Conservation (phyloP, 2,113 vertebrate genomes). For the Saimiri boliviensis region DNA sequence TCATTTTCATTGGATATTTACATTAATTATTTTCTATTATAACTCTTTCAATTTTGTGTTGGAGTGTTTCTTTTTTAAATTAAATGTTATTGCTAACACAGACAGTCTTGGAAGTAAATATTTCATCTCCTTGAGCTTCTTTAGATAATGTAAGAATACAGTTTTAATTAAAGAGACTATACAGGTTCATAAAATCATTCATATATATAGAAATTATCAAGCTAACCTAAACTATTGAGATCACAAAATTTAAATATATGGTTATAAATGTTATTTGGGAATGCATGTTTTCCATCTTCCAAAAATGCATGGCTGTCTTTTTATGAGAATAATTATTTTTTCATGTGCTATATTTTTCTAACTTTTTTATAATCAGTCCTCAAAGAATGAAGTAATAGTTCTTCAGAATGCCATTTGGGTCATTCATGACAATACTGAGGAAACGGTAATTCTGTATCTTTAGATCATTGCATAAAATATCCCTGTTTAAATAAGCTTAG, state of each 20-base stretch:
- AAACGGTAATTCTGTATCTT: not conserved
- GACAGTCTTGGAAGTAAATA: not conserved
- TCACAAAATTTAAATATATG: not conserved
- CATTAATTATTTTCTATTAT: not conserved
- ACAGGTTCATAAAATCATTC: not conserved
- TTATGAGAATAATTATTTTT: not conserved
- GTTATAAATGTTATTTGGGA: not conserved
- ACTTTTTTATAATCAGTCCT: not conserved
- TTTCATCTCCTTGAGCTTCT: not conserved
- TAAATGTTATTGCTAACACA: not conserved
- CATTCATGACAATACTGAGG: not conserved
- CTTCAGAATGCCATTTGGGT: not conserved
- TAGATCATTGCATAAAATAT: not conserved
- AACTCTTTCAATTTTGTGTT: not conserved
- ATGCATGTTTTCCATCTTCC: not conserved
- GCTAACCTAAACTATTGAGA: not conserved
- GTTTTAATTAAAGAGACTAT: not conserved
- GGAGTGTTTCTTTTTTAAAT: not conserved
- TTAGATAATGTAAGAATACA: not conserved
- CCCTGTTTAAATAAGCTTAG: not conserved
- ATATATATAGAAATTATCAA: not conserved
- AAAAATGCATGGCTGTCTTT: not conserved
- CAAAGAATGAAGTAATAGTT: not conserved
- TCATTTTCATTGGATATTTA: not conserved
- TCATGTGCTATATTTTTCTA: not conserved